Base-by-base conservation (phyloP, 1,140 invertebrate species). In the Drosophila suzukii region DNA sequence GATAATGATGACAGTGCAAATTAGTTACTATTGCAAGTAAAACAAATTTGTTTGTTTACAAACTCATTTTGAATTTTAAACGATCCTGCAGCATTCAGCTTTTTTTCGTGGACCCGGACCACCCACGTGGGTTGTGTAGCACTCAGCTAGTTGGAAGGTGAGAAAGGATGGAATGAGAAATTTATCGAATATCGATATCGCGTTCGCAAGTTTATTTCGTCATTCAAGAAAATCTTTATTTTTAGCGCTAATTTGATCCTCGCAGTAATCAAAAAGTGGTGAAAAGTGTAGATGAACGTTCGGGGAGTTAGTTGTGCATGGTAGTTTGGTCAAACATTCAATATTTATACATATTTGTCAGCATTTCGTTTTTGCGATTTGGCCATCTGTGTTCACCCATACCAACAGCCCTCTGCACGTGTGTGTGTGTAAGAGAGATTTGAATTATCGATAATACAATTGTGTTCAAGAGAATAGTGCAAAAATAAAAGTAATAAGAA, bases 81-180 rank as follows among this genome's bases (percentile, higher is more conserved):
- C 6, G n/a, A 15, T 41, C 5, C 13, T 4, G n/a, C 39, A 17
- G n/a, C 39, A 8, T 7, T n/a, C 7, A 41, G 39, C 39, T 41
- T 41, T 15, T 13, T 15, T 4, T n/a, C 6, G n/a, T 27, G 24
- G 24, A 24, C 24, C 24, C 24, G 24, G 24, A 24, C 24, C 24
- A 2, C 24, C 24, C 24, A 24, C 24, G 24, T 24, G 27, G 27
- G 27, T 27, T 27, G 27, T 27, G 27, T 27, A 27, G 27, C 27
- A 27, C 27, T 27, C 27, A 27, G 27, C 27, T 27, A 27, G 27
- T 27, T 27, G 27, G 27, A 0, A 3, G 27, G 1, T 27, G 27
- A 27, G 27, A 27, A 27, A 27, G 27, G 0, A 12, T 12, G 36
- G 36, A 3, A 38, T 4, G 13, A 43, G 75, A 78, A n/a, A 43